phyloP scores from a whole-genome alignment of 2,888 invertebrate genomes.

The Ramazzottius varieornatus region DNA sequence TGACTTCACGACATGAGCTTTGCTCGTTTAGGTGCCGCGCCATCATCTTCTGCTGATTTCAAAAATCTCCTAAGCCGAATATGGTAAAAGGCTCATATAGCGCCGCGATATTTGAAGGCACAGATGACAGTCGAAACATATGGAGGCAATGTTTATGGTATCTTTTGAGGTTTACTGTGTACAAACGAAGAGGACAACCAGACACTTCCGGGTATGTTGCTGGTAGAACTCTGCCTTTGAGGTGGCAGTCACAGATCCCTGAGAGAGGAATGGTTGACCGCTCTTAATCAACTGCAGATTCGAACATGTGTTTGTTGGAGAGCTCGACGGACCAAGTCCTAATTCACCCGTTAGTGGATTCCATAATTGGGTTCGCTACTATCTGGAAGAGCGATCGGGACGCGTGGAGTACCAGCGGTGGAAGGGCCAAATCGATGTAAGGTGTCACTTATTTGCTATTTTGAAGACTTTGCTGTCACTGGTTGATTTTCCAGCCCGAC shows the following conservation, averaged over 20 bases:
- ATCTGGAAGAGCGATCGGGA: conserved; percentile 15
- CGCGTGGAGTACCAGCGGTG: conserved; percentile 4
- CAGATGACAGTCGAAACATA: too few relatives aligned
- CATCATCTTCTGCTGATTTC: background rate
- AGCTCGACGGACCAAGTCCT: conserved; percentile 10
- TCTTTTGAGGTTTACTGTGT: background rate
- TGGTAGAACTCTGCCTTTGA: background rate
- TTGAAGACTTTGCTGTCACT: too few relatives aligned
- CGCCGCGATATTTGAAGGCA: too few relatives aligned
- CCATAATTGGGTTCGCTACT: conserved; percentile 17
- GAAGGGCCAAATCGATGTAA: background rate
- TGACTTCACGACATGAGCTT: background rate
- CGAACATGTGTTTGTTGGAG: conserved; percentile 19
- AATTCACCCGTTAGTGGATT: conserved; percentile 14
- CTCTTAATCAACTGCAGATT: conserved; percentile 9
- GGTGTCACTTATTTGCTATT: too few relatives aligned
- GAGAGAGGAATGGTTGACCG: background rate
- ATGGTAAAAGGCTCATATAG: too few relatives aligned
- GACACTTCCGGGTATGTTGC: background rate
- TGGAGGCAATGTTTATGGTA: too few relatives aligned
- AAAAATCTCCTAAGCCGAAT: background rate
- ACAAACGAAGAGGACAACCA: background rate
- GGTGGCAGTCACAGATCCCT: background rate
- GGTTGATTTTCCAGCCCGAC: background rate
- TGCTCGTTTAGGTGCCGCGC: background rate